Percentiles rank a stretch among this genome's conserved stretches.
phyloP scores from a whole-genome alignment of 2,888 invertebrate species.

The Tipula unca region DNA sequence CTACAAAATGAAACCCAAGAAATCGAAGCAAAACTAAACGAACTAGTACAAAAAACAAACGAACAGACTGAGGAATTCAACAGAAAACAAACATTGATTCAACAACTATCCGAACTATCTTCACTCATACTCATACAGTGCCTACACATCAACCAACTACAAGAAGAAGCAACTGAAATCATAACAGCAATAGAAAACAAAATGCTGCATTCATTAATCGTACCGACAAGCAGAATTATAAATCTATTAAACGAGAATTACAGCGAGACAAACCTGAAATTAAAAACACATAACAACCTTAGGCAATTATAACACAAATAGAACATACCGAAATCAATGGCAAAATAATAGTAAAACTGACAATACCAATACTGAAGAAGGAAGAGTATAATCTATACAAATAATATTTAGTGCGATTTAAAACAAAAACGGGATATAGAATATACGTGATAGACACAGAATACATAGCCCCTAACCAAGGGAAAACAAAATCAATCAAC shows the following conservation, averaged over 20 bases:
- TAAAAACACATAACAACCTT: background rate
- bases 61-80: background rate
- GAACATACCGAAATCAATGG: background rate
- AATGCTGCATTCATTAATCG: too few relatives aligned
- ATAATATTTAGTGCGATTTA: background rate
- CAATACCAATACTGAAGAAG: background rate
- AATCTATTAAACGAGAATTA: background rate
- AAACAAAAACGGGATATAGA: background rate
- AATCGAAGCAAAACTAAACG: background rate
- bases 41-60: background rate
- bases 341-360: background rate
- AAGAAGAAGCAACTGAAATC: background rate
- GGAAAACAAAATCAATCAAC: too few relatives aligned
- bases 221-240: background rate
- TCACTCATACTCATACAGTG: background rate
- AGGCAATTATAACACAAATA: background rate
- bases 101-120: background rate
- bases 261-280: background rate
- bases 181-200: background rate
- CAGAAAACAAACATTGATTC: background rate
- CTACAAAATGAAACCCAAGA: background rate
- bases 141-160: background rate
- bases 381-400: background rate
- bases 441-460: background rate
- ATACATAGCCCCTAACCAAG: background rate